Conservation (phyloP, 2,797 vertebrate species). For the Hapalemur alaotrensis region DNA sequence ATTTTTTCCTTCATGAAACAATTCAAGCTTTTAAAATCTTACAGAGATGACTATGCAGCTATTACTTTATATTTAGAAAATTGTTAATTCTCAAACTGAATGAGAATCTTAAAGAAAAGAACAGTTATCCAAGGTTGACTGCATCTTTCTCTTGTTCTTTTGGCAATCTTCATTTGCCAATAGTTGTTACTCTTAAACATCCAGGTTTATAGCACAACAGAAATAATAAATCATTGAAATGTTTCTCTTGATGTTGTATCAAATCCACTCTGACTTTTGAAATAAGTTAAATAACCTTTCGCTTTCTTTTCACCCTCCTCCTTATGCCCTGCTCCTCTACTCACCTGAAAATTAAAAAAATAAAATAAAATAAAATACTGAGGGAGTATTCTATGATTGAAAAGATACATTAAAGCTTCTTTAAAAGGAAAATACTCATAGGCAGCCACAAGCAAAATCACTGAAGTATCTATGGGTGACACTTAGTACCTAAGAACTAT, state of each 20-base stretch:
- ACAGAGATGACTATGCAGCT: not conserved
- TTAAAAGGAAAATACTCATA: not conserved
- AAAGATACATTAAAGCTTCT: slow-evolving; percentile 23
- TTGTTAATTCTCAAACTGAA: not conserved
- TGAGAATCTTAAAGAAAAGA: not conserved
- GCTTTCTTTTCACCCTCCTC: not conserved
- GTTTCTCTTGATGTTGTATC: not conserved
- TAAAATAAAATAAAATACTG: not conserved
- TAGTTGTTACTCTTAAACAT: not conserved
- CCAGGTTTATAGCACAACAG: not conserved
- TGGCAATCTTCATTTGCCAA: not conserved
- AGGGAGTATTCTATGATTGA: not conserved
- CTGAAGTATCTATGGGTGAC: not conserved
- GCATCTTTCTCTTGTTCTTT: not conserved
- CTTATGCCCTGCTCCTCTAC: not conserved
- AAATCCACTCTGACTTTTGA: not conserved
- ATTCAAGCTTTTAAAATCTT: not conserved
- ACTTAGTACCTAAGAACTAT: not conserved
- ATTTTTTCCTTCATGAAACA: slow-evolving; percentile 30
- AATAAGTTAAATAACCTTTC: slow-evolving; percentile 20
- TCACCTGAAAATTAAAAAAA: not conserved
- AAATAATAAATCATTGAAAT: not conserved
- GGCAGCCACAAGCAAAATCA: not conserved
- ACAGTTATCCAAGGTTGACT: not conserved
- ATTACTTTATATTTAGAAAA: slow-evolving; percentile 1